Percentiles rank a stretch among this genome's conserved stretches.
phyloP scores from a whole-genome alignment of 1,140 invertebrate genomes.

The Nephila pilipes region DNA sequence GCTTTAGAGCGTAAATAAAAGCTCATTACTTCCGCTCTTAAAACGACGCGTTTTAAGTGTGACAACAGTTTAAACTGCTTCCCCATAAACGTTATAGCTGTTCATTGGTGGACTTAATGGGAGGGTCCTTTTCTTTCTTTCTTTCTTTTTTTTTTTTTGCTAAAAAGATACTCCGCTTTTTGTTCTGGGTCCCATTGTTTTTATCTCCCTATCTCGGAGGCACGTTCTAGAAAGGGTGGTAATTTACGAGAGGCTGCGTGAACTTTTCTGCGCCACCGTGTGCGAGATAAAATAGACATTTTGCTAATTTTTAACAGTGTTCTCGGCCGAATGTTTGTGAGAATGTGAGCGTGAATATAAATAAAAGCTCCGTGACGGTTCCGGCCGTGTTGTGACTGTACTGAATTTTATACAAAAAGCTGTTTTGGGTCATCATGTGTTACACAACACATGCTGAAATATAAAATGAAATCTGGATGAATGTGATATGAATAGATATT shows the following conservation, averaged over 20 bases:
- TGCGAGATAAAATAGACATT: background rate
- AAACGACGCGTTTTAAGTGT: slow-evolving; percentile 45
- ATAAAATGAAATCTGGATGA: too few species aligned
- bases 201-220: slow-evolving; percentile 25
- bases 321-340: background rate
- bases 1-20: slow-evolving; percentile 58
- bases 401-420: background rate
- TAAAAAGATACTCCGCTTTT: slow-evolving; percentile 25
- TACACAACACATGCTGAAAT: too few species aligned
- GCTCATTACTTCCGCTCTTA: slow-evolving; percentile 46
- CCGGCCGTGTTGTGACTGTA: background rate
- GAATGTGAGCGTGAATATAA: background rate
- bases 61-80: slow-evolving; percentile 61
- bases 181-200: slow-evolving; percentile 10
- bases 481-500: too few species aligned
- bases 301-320: background rate
- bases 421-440: too few species aligned
- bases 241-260: background rate
- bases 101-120: slow-evolving; percentile 46
- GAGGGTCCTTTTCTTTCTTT: background rate
- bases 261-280: background rate
- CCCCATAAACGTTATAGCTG: slow-evolving; percentile 55
- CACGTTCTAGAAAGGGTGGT: background rate
- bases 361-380: background rate
- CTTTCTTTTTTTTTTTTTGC: slow-evolving; percentile 40